These are phyloP conservation scores for Etia nguti DNA, from an alignment of 2,113 vertebrate genomes.

Conservation along the genomic window DNA sequence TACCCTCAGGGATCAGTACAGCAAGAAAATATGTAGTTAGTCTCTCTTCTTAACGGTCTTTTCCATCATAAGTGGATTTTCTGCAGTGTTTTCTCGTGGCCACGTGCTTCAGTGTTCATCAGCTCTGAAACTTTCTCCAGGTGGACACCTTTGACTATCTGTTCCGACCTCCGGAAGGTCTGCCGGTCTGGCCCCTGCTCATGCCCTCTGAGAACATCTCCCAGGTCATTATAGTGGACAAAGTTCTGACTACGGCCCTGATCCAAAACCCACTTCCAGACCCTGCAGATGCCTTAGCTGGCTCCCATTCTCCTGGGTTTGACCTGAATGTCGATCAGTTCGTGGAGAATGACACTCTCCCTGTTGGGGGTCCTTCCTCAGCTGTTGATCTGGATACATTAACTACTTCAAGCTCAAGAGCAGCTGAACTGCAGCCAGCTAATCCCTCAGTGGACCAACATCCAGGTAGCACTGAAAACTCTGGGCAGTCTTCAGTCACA, in stretches of 20 bases:
- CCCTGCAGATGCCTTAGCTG: background rate
- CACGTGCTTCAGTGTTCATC: background rate
- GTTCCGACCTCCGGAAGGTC: slow-evolving; percentile 74
- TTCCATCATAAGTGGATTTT: background rate
- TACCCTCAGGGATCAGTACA: background rate
- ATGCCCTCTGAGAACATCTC: slow-evolving; percentile 81
- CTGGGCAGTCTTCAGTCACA: slow-evolving; percentile 70
- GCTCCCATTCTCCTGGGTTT: background rate
- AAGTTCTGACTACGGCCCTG: slow-evolving; percentile 37
- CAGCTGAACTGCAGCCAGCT: background rate
- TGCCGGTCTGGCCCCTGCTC: slow-evolving; percentile 78
- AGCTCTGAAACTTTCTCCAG: slow-evolving; percentile 62
- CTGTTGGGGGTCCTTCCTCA: slow-evolving; percentile 17
- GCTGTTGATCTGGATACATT: slow-evolving; percentile 23
- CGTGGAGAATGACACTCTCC: slow-evolving; percentile 12
- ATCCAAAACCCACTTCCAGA: slow-evolving; percentile 2
- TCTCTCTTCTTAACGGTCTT: background rate
- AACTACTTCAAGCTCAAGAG: background rate
- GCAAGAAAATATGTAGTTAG: background rate
- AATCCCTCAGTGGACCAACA: background rate
- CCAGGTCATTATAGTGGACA: slow-evolving; percentile 77
- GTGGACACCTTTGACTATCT: slow-evolving; percentile 82
- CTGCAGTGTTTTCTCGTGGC: background rate
- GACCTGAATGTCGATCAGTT: background rate
- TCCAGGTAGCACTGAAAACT: slow-evolving; percentile 14